phyloP scores from a whole-genome alignment of 2,888 invertebrate species.

The Eupeodes luniger region DNA sequence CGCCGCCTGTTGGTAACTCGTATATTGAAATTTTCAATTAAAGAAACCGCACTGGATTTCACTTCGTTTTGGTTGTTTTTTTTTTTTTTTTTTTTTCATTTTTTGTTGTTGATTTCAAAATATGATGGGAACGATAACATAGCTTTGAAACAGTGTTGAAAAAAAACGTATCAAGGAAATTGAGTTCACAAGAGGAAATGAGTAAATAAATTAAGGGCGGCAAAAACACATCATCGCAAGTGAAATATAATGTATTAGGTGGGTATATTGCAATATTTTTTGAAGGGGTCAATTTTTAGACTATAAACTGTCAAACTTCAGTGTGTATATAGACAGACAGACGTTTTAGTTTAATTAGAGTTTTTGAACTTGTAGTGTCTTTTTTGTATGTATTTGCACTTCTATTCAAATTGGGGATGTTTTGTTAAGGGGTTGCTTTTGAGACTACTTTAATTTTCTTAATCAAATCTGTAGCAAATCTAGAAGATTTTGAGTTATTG shows the following conservation, averaged over 20 bases:
- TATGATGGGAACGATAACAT: constrained; percentile 27
- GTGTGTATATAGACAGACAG: too few species aligned
- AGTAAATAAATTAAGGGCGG: constrained; percentile 59
- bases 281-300: not conserved
- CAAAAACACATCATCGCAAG: not conserved
- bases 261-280: not conserved
- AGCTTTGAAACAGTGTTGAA: constrained; percentile 6
- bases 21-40: constrained; percentile 71
- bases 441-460: not conserved
- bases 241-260: constrained; percentile 3
- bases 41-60: constrained; percentile 59
- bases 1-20: too few species aligned
- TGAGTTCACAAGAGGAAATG: constrained; percentile 62
- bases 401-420: not conserved
- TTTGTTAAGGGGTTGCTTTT: not conserved
- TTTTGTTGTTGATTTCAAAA: constrained; percentile 8
- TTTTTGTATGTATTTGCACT: not conserved
- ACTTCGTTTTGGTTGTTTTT: not conserved
- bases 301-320: not conserved
- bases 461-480: too few species aligned
- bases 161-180: constrained; percentile 46
- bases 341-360: not conserved
- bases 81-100: constrained; percentile 12
- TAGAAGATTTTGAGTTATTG: too few species aligned
- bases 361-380: not conserved